Base-by-base conservation (phyloP, 2,113 vertebrate species). In the Silurus glanis region DNA sequence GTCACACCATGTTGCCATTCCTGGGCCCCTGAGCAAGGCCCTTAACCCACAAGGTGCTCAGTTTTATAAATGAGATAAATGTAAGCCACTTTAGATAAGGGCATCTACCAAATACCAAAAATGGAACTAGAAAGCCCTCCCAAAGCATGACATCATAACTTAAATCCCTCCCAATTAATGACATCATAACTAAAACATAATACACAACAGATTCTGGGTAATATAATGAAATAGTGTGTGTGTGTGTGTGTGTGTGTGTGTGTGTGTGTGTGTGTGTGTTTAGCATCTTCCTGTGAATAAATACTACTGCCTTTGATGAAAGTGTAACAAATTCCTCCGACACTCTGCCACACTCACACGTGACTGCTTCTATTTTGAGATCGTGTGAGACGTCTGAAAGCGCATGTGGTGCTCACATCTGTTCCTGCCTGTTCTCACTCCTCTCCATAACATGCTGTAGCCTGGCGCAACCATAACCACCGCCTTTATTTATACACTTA, bases 371-470 rank as follows among this genome's bases (percentile, higher is more conserved):
- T 71, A 80, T 80, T 80, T 45, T 3, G 78, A 80, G 78, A 78
- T 23, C 51, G 13, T 28, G 53, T 19, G n/a, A 17, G 76, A 47
- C 56, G 28, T 28, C 76, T 58, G 25, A 37, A 19, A 58, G 6
- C 1, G 56, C 78, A 61, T 61, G 78, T 14, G 19, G 78, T 61
- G 78, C 56, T 80, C 78, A 61, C 78, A 80, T 80, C 78, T 80
- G 78, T 61, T 80, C 55, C 58, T 47, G 78, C 78, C 56, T 45
- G 8, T 6, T 21, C 28, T 19, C 16, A 80, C 55, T 51, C 72
- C 9, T 45, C 5, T 53, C 53, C 74, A 13, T 13, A 14, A n/a
- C 5, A 37, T 37, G 37, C 37, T 37, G 37, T 37, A 37, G 16
- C 45, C 71, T 28, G 76, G 9, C 13, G 78, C 56, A 13, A 3